Evolutionary conservation across 2,113 vertebrate species (phyloP), one percentile per base, ranked within the genome.

Genomic region (Gopherus flavomarginatus): DNA sequence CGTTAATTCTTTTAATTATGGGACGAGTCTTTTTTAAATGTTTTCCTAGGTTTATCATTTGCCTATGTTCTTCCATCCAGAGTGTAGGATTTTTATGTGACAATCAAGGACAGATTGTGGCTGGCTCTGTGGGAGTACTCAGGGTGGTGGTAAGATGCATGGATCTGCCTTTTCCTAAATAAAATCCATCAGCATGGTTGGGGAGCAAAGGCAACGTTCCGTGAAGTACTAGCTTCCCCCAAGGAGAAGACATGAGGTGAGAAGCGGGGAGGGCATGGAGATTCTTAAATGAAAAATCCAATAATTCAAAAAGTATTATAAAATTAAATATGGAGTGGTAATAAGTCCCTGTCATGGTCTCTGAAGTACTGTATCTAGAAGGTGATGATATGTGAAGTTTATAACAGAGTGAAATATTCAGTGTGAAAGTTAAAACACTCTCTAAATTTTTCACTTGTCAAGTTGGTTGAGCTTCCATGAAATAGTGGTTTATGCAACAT

Each of bases 111-210:
- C 42, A n/a, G 31, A 1, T 6, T 52, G 9, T 53, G 16, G 3
- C 16, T 54, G 4, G 3, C 5, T 47, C 0, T 0, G 42, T 14
- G 72, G 53, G 84, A 65, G 0, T 1, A 4, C 9, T 72, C n/a
- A 89, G 2, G 69, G 82, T 88, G 1, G 3, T 91, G 22, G 24
- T 35, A 84, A 35, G 5, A 7, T 3, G 5, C 26, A 31, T 8
- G 2, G 8, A 19, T 12, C 27, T 35, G 3, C n/a, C 6, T 65
- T 35, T 0, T 83, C 44, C 19, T 42, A 35, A 42, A 27, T n/a
- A 50, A 38, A 35, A 81, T 12, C 27, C 85, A n/a, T 4, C 4
- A 0, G 0, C 13, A 10, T 59, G 62, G 19, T 38, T 52, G 38
- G 81, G 11, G 9, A 72, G 24, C 59, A 12, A 44, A 81, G 56